Evolutionary conservation across 2,797 vertebrate species (phyloP), one percentile per base, ranked within the genome.

Genomic region (Limnodromus scolopaceus): DNA sequence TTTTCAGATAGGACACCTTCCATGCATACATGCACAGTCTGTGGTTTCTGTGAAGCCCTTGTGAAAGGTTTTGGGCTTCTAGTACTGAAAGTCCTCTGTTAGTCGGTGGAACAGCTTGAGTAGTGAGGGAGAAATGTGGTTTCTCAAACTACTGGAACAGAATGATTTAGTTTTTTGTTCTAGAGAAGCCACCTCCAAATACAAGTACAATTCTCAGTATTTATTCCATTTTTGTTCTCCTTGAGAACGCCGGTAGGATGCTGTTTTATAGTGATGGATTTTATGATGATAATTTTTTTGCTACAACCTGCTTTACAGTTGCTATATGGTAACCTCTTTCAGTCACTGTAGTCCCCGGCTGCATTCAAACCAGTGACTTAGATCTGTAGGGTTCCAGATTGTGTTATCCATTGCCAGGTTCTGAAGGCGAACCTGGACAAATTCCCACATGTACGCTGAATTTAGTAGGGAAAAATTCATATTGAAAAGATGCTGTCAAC

Each of bases 1-100:
- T 45, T 93, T 48, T 54, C 48, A 34, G 78, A 25, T 16, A 8
- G 75, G 32, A 54, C 27, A 4, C 24, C 10, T 79, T 75, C 70
- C 0, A 0, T 66, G 11, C 4, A 0, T 77, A 5, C 0, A 0
- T 39, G 28, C 22, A 3, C 13, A 41, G 27, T 15, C 64, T 53
- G 43, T 74, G 36, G 36, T 16, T 83, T 90, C 63, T 83, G 16
- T 32, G 75, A 85, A 87, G 71, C 65, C 27, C 48, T 83, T 0
- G 2, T 72, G 76, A 69, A 88, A 63, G 57, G 25, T 69, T 92
- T 84, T 3, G 3, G 36, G 41, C 83, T 81, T 78, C 34, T 49
- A 2, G 18, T 60, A 28, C 61, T 78, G 25, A 6, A 49, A 71
- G 54, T 58, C 17, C 34, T 85, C 18, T 85, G 34, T 27, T 72